phyloP scores from a whole-genome alignment of 2,113 vertebrate species.

The Thermophis baileyi region DNA sequence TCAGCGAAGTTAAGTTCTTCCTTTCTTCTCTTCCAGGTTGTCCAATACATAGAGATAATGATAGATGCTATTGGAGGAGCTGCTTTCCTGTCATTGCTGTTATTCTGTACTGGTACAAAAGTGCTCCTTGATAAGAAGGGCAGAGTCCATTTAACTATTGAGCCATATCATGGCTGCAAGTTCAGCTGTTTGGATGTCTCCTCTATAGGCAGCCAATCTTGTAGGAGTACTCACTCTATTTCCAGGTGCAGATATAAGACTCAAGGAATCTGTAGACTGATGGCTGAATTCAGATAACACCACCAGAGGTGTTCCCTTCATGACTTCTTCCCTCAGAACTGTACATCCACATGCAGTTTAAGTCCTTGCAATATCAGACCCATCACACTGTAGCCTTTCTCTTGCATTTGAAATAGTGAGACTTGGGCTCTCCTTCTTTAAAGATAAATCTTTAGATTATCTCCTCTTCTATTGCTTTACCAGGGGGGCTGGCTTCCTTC shows the following conservation, averaged over 20 bases:
- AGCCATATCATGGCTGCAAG: background rate
- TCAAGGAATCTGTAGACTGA: background rate
- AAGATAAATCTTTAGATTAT: background rate
- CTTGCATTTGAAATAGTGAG: background rate
- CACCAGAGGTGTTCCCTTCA: background rate
- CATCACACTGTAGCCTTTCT: background rate
- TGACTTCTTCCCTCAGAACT: background rate
- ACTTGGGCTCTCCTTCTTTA: background rate
- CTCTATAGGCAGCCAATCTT: background rate
- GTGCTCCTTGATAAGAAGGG: background rate
- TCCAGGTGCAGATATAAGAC: background rate
- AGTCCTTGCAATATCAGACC: background rate
- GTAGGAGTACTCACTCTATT: background rate
- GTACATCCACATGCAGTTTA: background rate
- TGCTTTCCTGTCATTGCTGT: background rate
- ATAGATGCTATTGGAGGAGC: background rate
- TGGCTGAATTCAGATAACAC: background rate
- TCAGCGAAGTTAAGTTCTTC: background rate
- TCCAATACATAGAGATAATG: background rate
- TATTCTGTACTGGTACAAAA: background rate
- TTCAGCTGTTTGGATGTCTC: background rate
- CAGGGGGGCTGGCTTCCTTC: too few species aligned
- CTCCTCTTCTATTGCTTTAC: background rate
- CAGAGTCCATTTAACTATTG: background rate
- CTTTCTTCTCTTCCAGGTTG: background rate